Evolutionary conservation across 2,113 vertebrate genomes (phyloP).

Genomic region (Ceratotherium simum): DNA sequence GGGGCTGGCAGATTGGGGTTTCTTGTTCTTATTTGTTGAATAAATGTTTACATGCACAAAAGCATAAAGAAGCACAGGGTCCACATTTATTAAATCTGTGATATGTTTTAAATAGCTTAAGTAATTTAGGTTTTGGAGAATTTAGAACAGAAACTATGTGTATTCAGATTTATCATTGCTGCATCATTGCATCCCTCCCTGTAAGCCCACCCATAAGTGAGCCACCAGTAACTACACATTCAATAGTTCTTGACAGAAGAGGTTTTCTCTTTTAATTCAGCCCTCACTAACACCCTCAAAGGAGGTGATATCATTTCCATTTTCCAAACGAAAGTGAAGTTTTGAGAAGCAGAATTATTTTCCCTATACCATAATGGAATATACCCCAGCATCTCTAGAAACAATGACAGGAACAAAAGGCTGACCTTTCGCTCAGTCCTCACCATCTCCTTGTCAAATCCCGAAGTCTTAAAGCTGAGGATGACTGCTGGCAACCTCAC

Average conservation of each 20-base stretch:
- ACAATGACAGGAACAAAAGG: no score
- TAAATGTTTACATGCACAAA: neutral
- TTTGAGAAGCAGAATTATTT: no score
- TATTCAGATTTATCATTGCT: no score
- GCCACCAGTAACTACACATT: neutral
- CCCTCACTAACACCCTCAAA: no score
- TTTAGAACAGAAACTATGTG: neutral
- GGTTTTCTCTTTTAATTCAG: fast-evolving
- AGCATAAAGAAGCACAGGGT: neutral
- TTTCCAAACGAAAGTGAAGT: neutral
- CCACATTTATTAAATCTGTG: neutral
- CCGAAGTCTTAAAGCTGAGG: neutral
- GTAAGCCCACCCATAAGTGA: no score
- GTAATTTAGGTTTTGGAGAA: neutral
- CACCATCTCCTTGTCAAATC: no score
- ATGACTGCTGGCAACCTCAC: fast-evolving
- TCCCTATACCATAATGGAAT: fast-evolving
- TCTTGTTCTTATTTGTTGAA: neutral
- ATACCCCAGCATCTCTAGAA: no score
- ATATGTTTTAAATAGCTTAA: neutral
- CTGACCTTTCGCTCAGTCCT: fast-evolving
- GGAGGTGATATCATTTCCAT: no score
- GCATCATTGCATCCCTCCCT: neutral
- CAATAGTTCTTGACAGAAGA: no score
- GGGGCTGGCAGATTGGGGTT: fast-evolving